These are phyloP conservation scores for Drosophila dives DNA, from an alignment of 2,888 invertebrate species.

Conservation along the genomic window DNA sequence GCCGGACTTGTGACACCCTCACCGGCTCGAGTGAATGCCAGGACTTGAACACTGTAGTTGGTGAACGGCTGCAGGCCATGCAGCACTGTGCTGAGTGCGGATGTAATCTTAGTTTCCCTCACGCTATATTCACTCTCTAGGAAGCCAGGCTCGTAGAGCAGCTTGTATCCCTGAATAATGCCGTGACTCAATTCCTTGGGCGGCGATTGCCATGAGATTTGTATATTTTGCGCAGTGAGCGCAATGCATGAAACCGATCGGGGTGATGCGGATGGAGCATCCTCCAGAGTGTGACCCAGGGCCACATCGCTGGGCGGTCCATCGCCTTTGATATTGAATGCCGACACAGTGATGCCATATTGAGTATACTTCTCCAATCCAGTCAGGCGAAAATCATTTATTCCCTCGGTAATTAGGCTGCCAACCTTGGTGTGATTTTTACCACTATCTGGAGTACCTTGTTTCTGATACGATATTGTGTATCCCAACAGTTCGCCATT, in stretches of 20 bases:
- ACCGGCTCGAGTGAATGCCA: slow-evolving; percentile 88
- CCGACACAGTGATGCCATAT: slow-evolving; percentile 91
- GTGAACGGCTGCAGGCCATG: slow-evolving; percentile 87
- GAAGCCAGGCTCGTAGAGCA: slow-evolving; percentile 87
- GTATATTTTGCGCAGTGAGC: slow-evolving; percentile 89
- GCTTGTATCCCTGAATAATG: slow-evolving; percentile 91
- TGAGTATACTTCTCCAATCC: slow-evolving; percentile 91
- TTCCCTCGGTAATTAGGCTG: slow-evolving; percentile 85
- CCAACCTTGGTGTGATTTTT: slow-evolving; percentile 84
- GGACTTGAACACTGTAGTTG: slow-evolving; percentile 88
- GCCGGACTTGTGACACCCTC: slow-evolving; percentile 87
- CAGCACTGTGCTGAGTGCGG: slow-evolving; percentile 86
- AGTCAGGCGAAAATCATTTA: slow-evolving; percentile 87
- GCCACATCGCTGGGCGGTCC: slow-evolving; percentile 91
- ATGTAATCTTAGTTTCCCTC: slow-evolving; percentile 86
- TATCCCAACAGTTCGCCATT: slow-evolving; percentile 92
- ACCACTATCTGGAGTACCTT: slow-evolving; percentile 83
- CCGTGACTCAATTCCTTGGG: slow-evolving; percentile 88
- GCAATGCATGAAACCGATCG: slow-evolving; percentile 88
- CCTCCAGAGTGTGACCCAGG: slow-evolving; percentile 83
- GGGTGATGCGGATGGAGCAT: slow-evolving; percentile 90
- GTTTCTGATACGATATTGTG: slow-evolving; percentile 87
- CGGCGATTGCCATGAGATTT: slow-evolving; percentile 90
- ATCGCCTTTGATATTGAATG: slow-evolving; percentile 92
- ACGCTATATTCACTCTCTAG: slow-evolving; percentile 82